Percentiles rank a stretch among this genome's conserved stretches.
Evolutionary conservation across 2,797 vertebrate species (phyloP).

Genomic region (Etheostoma nigrum): DNA sequence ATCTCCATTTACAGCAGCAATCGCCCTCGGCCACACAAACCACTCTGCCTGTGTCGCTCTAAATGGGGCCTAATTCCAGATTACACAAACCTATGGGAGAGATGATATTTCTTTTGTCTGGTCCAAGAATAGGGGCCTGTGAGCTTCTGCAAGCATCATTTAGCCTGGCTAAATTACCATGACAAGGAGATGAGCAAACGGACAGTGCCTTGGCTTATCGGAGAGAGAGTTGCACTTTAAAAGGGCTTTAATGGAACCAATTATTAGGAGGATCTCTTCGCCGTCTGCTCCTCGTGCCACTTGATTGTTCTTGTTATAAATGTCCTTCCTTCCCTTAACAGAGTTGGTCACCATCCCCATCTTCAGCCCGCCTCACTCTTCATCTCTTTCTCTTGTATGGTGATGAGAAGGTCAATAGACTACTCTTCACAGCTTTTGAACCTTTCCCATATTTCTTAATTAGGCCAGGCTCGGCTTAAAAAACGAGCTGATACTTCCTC

Average conservation of each 20-base stretch:
- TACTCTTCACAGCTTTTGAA: conserved; percentile 82
- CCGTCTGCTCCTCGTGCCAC: conserved; percentile 70
- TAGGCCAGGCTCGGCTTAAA: conserved; percentile 81
- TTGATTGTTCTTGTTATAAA: conserved; percentile 82
- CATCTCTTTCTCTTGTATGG: conserved; percentile 70
- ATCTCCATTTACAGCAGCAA: conserved; percentile 63
- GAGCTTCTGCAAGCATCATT: conserved; percentile 78
- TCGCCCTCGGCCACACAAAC: conserved; percentile 54
- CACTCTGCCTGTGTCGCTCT: conserved; percentile 58
- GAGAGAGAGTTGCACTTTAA: conserved; percentile 80
- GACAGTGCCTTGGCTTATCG: conserved; percentile 78
- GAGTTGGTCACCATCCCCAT: conserved; percentile 64
- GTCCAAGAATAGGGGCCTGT: conserved; percentile 74
- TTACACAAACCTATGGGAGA: conserved; percentile 77
- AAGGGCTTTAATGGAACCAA: conserved; percentile 84
- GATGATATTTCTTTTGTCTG: conserved; percentile 80
- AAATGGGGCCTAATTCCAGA: conserved; percentile 78
- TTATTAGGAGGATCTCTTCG: conserved; percentile 78
- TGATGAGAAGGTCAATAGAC: conserved; percentile 86
- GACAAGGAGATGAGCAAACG: conserved; percentile 78
- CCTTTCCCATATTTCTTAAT: conserved; percentile 88
- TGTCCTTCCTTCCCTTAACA: conserved; percentile 75
- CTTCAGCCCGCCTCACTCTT: conserved; percentile 49
- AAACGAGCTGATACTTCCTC: conserved; percentile 66
- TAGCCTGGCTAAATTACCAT: conserved; percentile 83